phyloP scores from a whole-genome alignment of 2,797 vertebrate species.

The Simalia tracyae region DNA sequence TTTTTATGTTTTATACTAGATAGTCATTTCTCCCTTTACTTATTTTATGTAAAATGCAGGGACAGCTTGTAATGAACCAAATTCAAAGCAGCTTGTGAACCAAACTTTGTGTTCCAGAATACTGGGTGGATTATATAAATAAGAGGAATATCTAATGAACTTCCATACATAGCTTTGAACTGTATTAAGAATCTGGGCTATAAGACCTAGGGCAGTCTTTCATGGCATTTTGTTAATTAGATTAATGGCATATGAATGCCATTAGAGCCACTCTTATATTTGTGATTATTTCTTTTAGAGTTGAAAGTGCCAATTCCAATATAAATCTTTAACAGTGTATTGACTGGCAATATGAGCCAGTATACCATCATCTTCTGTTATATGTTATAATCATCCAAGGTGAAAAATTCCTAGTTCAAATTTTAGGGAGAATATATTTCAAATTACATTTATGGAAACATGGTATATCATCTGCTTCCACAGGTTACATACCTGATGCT shows the following conservation, averaged over 20 bases:
- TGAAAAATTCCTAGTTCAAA: slow-evolving; percentile 11
- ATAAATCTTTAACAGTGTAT: not conserved
- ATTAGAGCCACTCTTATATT: not conserved
- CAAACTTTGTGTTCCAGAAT: not conserved
- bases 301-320: not conserved
- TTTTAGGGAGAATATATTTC: not conserved
- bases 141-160: not conserved
- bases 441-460: not conserved
- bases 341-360: not conserved
- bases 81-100: not conserved
- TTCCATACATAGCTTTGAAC: not conserved
- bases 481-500: not conserved
- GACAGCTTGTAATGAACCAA: not conserved
- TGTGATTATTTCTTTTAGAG: not conserved
- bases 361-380: not conserved
- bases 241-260: not conserved
- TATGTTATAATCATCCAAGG: slow-evolving; percentile 4
- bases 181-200: not conserved
- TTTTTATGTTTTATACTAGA: not conserved
- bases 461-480: slow-evolving; percentile 2
- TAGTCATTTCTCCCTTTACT: not conserved
- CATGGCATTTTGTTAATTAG: not conserved
- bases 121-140: not conserved
- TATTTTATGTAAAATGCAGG: not conserved
- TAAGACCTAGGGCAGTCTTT: slow-evolving; percentile 7